phyloP scores from a whole-genome alignment of 2,888 invertebrate genomes.

The Epinotia brunnichana region DNA sequence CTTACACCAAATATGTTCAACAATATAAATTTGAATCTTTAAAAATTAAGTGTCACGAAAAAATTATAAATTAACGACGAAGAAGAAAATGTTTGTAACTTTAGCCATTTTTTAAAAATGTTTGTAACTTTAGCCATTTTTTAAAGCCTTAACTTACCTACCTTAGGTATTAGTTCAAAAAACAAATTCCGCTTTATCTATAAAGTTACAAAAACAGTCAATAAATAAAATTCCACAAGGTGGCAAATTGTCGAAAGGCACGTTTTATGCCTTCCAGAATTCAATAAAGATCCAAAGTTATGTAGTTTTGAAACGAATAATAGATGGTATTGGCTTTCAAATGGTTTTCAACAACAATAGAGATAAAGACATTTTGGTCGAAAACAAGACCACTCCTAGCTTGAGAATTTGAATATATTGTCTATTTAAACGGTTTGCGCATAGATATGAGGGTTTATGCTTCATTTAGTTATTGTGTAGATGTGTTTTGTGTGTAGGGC shows the following conservation, averaged over 20 bases:
- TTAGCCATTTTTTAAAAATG: too few species aligned
- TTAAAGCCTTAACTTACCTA: too few species aligned
- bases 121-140: too few species aligned
- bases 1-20: too few species aligned
- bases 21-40: neutral
- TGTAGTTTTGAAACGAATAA: conserved; percentile 26
- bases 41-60: neutral
- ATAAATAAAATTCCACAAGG: conserved; percentile 31
- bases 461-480: neutral
- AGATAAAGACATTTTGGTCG: conserved; percentile 67
- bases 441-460: conserved; percentile 25
- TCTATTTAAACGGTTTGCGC: conserved; percentile 23
- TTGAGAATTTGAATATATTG: conserved; percentile 29
- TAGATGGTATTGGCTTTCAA: conserved; percentile 34
- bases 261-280: conserved; percentile 12
- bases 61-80: neutral
- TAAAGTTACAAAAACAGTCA: conserved; percentile 1
- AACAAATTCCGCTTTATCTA: neutral
- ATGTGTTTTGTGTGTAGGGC: too few species aligned
- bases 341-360: conserved; percentile 60
- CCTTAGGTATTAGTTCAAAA: neutral
- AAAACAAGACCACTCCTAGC: conserved; percentile 21
- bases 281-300: conserved; percentile 31
- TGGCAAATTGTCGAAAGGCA: conserved; percentile 34
- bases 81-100: too few species aligned